Evolutionary conservation across 2,113 vertebrate species (phyloP).

Genomic region (Phyllopteryx taeniolatus): DNA sequence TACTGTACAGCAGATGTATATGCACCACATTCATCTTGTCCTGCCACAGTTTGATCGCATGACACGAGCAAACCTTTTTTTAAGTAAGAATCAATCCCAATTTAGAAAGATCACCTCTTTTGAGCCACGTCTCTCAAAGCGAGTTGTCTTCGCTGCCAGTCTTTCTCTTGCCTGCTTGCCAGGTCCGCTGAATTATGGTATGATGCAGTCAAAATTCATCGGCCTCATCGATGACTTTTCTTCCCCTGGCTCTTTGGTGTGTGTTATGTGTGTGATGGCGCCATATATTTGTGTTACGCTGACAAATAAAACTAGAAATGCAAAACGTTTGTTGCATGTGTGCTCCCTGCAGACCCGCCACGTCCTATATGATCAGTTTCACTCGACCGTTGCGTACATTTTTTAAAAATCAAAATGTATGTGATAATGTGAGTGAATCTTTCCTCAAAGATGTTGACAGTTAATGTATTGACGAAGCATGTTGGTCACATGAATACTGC

Average conservation of each 20-base stretch:
- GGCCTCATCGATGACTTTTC: slow-evolving; percentile 5
- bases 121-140: neutral
- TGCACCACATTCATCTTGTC: neutral
- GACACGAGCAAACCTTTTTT: neutral
- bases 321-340: slow-evolving; percentile 10
- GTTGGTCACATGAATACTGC: too few relatives aligned
- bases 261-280: slow-evolving; percentile 10
- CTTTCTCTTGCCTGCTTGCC: neutral
- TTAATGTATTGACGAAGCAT: too few relatives aligned
- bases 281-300: slow-evolving; percentile 30
- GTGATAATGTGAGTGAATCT: too few relatives aligned
- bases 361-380: neutral
- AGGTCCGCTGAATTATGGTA: neutral
- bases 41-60: neutral
- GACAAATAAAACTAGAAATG: slow-evolving; percentile 43
- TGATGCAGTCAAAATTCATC: neutral
- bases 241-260: neutral
- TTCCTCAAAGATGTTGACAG: too few relatives aligned
- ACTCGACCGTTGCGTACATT: neutral
- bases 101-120: neutral
- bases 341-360: slow-evolving; percentile 8
- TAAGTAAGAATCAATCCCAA: neutral
- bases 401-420: neutral
- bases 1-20: neutral
- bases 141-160: neutral